Evolutionary conservation across 2,113 vertebrate genomes (phyloP).

Genomic region (Lepisosteus osseus): DNA sequence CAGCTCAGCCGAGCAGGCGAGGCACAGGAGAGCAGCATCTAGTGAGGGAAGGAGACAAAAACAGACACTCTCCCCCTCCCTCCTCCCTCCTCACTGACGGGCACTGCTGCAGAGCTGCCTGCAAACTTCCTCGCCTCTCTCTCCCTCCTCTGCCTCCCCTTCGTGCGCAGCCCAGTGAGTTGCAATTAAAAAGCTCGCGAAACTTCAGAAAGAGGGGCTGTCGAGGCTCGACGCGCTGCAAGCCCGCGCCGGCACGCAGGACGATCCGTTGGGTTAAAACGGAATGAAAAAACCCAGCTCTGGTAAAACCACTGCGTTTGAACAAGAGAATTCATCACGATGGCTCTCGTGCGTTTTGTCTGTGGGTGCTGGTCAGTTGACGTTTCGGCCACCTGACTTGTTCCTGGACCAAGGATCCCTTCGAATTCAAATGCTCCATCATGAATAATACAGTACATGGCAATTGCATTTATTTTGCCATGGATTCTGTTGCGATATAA

Average conservation of each 20-base stretch:
- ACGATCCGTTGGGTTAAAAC: neutral
- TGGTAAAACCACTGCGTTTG: neutral
- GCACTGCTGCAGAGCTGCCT: too few relatives aligned
- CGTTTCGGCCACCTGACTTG: too few relatives aligned
- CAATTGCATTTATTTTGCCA: too few relatives aligned
- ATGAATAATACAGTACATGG: too few relatives aligned
- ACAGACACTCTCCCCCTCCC: conserved; percentile 41
- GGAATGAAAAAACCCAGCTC: conserved; percentile 7
- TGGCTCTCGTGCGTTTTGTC: too few relatives aligned
- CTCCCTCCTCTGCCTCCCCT: conserved; percentile 28
- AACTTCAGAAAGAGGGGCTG: neutral
- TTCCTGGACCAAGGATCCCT: too few relatives aligned
- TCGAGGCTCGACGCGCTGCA: neutral
- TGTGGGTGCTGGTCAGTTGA: too few relatives aligned
- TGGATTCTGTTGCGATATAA: too few relatives aligned
- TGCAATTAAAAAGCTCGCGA: neutral
- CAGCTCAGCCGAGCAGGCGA: conserved; percentile 36
- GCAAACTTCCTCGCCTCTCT: conserved; percentile 11
- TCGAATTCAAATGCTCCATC: too few relatives aligned
- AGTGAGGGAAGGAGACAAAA: conserved; percentile 63
- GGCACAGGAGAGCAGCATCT: conserved; percentile 69
- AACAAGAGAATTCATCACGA: too few relatives aligned
- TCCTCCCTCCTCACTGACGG: neutral
- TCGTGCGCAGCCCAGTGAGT: neutral
- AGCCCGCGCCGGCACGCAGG: neutral